Conservation (phyloP, 2,113 vertebrate genomes). For the Anoplopoma fimbria region DNA sequence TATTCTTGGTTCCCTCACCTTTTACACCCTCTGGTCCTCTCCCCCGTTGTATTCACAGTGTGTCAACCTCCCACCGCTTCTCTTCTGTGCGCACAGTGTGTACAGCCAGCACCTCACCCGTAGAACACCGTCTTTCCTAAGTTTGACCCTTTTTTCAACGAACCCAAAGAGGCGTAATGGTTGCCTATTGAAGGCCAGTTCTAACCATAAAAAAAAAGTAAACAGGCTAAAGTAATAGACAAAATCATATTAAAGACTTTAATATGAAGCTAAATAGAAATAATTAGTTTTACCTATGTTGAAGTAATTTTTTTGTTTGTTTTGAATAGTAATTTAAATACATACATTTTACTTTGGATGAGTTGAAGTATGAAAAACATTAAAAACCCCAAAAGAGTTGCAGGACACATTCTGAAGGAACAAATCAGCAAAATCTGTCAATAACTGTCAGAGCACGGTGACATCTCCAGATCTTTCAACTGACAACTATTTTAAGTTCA, state of each 20-base stretch:
- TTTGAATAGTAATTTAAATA: slow-evolving; percentile 19
- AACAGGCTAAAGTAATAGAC: neutral
- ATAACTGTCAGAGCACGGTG: slow-evolving; percentile 18
- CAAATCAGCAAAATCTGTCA: slow-evolving; percentile 24
- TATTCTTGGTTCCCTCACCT: slow-evolving; percentile 56
- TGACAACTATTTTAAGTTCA: slow-evolving; percentile 2
- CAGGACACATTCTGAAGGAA: neutral
- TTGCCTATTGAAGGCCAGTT: slow-evolving; percentile 5
- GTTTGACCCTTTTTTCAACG: slow-evolving; percentile 12
- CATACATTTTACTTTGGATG: neutral
- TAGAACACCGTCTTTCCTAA: slow-evolving; percentile 31
- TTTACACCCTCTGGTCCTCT: slow-evolving; percentile 55
- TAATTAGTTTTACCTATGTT: neutral
- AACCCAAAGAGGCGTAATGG: slow-evolving; percentile 36
- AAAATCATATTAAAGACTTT: neutral
- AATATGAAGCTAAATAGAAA: slow-evolving; percentile 2
- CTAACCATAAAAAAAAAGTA: neutral
- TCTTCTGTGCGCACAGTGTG: slow-evolving; percentile 84
- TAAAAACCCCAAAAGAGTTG: no score
- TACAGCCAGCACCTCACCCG: slow-evolving; percentile 80
- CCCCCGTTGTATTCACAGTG: slow-evolving; percentile 76
- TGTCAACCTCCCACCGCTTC: slow-evolving; percentile 80
- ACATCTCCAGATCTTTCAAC: neutral
- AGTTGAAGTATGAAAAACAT: neutral
- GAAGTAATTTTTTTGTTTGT: neutral